Conservation (phyloP, 30 jellyfish, hydroid and myxozoan species). For the Catostylus mosaicus region DNA sequence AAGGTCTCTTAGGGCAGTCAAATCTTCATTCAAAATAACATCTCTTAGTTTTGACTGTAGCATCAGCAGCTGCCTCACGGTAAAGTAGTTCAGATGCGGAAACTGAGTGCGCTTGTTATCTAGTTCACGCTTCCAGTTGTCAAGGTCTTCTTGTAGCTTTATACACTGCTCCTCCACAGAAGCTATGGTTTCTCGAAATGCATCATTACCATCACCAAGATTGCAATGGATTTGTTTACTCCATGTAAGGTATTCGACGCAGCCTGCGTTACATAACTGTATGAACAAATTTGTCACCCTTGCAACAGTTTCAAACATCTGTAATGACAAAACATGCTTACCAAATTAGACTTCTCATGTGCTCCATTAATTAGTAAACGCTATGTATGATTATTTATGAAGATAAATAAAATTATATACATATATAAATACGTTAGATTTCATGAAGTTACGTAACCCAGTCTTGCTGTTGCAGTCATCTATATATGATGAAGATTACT, state of each 20-base stretch:
- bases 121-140: conserved; percentile 41
- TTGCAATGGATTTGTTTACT: conserved; percentile 28
- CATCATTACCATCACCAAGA: conserved; percentile 9
- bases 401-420: too few species aligned
- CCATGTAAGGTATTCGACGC: conserved; percentile 40
- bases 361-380: too few species aligned
- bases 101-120: conserved; percentile 22
- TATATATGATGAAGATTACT: too few species aligned
- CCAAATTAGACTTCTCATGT: too few species aligned
- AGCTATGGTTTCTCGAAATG: not conserved
- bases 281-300: conserved; percentile 58
- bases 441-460: too few species aligned
- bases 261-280: conserved; percentile 68
- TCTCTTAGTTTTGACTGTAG: conserved; percentile 40
- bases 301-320: conserved; percentile 61
- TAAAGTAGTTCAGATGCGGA: conserved; percentile 56
- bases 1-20: conserved; percentile 14
- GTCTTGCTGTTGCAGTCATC: too few species aligned
- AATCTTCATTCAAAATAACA: not conserved
- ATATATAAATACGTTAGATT: too few species aligned
- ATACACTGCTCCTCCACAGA: conserved; percentile 27
- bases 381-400: too few species aligned
- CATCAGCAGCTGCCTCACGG: conserved; percentile 61
- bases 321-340: too few species aligned
- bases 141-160: conserved; percentile 27